These are phyloP conservation scores for Branchipolynoe longqiensis DNA, from an alignment of 2,888 invertebrate species.

Conservation along the genomic window DNA sequence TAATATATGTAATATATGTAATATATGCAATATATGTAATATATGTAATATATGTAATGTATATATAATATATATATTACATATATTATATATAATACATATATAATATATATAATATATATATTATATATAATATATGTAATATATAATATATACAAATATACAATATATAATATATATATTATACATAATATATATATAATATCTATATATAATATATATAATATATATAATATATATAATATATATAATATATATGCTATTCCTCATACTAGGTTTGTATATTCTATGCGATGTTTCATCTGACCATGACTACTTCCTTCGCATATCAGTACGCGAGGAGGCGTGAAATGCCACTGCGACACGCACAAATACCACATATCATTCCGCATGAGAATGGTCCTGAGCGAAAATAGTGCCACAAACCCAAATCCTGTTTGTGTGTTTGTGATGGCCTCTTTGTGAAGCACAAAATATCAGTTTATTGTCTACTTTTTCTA, in stretches of 20 bases:
- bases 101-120: too few relatives aligned
- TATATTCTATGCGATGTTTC: not conserved
- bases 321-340: not conserved
- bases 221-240: too few relatives aligned
- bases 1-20: too few relatives aligned
- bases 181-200: not conserved
- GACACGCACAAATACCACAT: constrained; percentile 43
- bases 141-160: not conserved
- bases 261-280: not conserved
- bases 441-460: not conserved
- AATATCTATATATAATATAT: not conserved
- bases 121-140: too few relatives aligned
- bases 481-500: not conserved
- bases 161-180: not conserved
- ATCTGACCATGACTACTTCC: not conserved
- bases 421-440: not conserved
- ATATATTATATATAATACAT: too few relatives aligned
- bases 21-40: too few relatives aligned
- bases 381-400: constrained; percentile 40
- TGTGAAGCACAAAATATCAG: not conserved
- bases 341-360: constrained; percentile 3
- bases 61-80: too few relatives aligned
- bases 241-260: not conserved
- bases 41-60: too few relatives aligned
- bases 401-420: not conserved